These are phyloP conservation scores for Psettodes erumei DNA, from an alignment of 2,113 vertebrate species.

Conservation along the genomic window DNA sequence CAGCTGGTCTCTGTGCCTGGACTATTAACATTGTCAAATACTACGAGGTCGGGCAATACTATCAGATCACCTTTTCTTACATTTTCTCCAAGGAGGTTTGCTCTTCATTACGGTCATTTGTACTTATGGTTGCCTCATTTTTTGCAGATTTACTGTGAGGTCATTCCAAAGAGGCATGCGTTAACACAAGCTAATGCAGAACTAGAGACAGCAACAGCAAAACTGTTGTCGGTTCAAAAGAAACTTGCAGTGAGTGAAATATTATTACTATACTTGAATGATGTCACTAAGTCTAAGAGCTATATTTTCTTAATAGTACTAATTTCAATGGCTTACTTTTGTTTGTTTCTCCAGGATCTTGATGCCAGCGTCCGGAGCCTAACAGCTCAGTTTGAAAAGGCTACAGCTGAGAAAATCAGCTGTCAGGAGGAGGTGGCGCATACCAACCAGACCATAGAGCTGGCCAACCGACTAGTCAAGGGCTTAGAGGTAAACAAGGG, in stretches of 20 bases:
- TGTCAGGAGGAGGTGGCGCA: constrained; percentile 85
- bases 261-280: constrained; percentile 10
- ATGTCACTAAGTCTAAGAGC: constrained; percentile 12
- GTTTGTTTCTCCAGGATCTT: constrained; percentile 80
- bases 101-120: neutral
- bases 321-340: constrained; percentile 25
- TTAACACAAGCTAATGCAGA: constrained; percentile 84
- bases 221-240: constrained; percentile 81
- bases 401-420: constrained; percentile 82
- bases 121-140: neutral
- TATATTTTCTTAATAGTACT: constrained; percentile 1
- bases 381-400: constrained; percentile 83
- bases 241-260: constrained; percentile 82
- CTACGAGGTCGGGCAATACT: constrained; percentile 81
- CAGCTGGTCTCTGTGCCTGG: constrained; percentile 89
- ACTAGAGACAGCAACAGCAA: constrained; percentile 82
- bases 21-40: constrained; percentile 87
- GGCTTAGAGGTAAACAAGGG: constrained; percentile 84
- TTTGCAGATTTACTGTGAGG: constrained; percentile 85
- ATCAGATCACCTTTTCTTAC: neutral
- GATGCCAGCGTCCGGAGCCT: constrained; percentile 82
- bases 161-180: constrained; percentile 83
- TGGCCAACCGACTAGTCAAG: constrained; percentile 84
- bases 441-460: constrained; percentile 82
- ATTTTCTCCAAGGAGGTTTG: constrained; percentile 2